Base-by-base conservation (phyloP, 1,140 invertebrate genomes). In the Spodoptera frugiperda region DNA sequence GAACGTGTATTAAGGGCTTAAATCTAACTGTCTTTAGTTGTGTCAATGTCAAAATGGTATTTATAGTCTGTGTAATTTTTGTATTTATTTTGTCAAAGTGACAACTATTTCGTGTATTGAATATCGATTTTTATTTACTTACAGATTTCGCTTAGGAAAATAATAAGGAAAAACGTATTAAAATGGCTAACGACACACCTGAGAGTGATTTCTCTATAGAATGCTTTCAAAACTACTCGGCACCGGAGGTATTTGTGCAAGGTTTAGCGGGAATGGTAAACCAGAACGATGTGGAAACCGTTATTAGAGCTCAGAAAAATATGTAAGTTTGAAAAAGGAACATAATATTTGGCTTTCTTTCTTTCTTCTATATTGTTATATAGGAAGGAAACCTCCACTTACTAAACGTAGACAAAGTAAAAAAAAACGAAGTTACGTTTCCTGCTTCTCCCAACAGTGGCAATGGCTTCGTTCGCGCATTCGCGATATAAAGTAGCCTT, bases 271-370 rank as follows among this genome's bases (percentile, higher is more conserved):
- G 98, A 54, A 97, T 98, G 89, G 97, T 98, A 0, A 97, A 98
- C 89, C 98, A 98, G 87, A 96, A 97, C 73, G 98, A 98, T 94
- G 97, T 98, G 0, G 97, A 98, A 94, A 96, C 96, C 0, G 98
- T 99, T 95, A 98, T 98, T 84, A 93, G 97, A 81, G 97, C 98
- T 17, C 98, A 99, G 90, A 98, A 98, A 94, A 97, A 98, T 94
- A 98, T 99, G 98, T 98, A 95, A 95, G 95, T 85, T 54, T 33
- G 1, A 55, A 10, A 19, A 11, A 51, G 15, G n/a, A 15, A 51
- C 14, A 51, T 17, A 1, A 1, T 19, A 55, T 55, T 55, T 11
- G 8, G 17, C 17, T 55, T n/a, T n/a, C n/a, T n/a, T n/a, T n/a
- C n/a, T n/a, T n/a, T 39, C 5, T 39, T 39, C 9, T 1, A 39